These are phyloP conservation scores for Macrophya annulata DNA, from an alignment of 2,888 invertebrate species.

Conservation along the genomic window DNA sequence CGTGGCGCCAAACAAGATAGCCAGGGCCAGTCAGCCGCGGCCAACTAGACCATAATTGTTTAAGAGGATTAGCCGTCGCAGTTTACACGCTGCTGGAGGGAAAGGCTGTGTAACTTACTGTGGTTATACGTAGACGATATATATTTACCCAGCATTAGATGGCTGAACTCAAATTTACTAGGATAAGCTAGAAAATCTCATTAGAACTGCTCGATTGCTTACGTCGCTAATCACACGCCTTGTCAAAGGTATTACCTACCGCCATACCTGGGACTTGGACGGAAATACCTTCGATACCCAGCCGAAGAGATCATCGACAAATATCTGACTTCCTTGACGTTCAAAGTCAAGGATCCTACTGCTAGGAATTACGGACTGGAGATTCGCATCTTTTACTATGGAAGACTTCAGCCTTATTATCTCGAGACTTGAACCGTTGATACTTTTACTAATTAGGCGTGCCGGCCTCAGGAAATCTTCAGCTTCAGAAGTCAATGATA, in stretches of 20 bases:
- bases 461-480: background rate
- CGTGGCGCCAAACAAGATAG: constrained; percentile 75
- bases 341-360: constrained; percentile 25
- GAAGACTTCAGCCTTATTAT: background rate
- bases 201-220: constrained; percentile 63
- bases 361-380: constrained; percentile 8
- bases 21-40: constrained; percentile 61
- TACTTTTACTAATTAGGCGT: constrained; percentile 14
- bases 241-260: constrained; percentile 3
- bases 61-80: constrained; percentile 72
- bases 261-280: constrained; percentile 21
- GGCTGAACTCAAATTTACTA: constrained; percentile 69
- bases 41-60: constrained; percentile 75
- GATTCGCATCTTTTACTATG: constrained; percentile 29
- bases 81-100: constrained; percentile 69
- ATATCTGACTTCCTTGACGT: constrained; percentile 40
- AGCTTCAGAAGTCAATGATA: background rate
- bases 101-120: constrained; percentile 55
- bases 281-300: constrained; percentile 40
- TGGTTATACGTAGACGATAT: constrained; percentile 61
- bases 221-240: constrained; percentile 64
- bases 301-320: constrained; percentile 15
- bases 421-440: background rate
- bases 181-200: constrained; percentile 67
- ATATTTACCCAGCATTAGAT: constrained; percentile 68